These are phyloP conservation scores for Acleris cristana DNA, from an alignment of 2,888 invertebrate species.

Conservation along the genomic window DNA sequence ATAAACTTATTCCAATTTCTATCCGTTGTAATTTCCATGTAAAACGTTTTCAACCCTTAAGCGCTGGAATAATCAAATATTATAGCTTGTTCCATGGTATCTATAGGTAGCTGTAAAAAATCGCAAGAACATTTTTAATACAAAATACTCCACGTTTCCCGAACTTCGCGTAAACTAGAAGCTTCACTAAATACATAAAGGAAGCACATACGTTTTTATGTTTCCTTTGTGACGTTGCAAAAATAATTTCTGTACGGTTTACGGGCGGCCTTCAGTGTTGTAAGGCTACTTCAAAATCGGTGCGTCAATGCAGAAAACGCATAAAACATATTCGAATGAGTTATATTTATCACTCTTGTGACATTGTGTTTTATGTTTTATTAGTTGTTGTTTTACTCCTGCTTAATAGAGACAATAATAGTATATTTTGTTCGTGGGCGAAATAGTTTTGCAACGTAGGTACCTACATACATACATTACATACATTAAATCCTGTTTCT, in stretches of 20 bases:
- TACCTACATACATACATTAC: no score
- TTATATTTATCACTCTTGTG: conserved; percentile 23
- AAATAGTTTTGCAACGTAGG: neutral
- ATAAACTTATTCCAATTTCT: no score
- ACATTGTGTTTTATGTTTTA: conserved; percentile 28
- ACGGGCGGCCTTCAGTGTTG: conserved; percentile 40
- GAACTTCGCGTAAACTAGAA: no score
- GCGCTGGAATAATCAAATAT: no score
- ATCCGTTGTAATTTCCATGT: no score
- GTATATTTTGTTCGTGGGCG: neutral
- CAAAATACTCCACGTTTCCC: no score
- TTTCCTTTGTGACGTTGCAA: conserved; percentile 63
- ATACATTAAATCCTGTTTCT: no score
- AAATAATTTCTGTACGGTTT: conserved; percentile 43
- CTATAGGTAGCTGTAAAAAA: no score
- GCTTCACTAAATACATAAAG: conserved; percentile 16
- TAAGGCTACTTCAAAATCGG: conserved; percentile 40
- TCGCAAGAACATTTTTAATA: no score
- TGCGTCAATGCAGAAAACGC: conserved; percentile 27
- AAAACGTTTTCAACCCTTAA: no score
- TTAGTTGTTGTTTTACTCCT: conserved; percentile 21
- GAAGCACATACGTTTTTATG: conserved; percentile 44
- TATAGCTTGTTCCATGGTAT: no score
- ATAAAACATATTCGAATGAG: conserved; percentile 24
- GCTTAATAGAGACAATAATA: conserved; percentile 11